These are phyloP conservation scores for Leptopilina drosophilae DNA, from an alignment of 2,888 invertebrate genomes.

Conservation along the genomic window DNA sequence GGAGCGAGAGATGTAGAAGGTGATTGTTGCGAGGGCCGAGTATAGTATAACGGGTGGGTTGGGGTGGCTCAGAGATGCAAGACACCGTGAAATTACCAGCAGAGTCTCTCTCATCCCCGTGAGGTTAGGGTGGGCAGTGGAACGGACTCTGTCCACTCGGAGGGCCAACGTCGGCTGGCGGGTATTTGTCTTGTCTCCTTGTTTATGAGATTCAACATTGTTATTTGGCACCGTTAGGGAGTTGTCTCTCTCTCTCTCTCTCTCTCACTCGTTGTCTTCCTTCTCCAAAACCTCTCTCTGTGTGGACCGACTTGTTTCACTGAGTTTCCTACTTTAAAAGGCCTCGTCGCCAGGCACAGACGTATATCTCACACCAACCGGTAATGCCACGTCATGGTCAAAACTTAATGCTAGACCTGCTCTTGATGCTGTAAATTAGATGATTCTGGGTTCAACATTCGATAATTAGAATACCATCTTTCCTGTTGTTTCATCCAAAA, in stretches of 20 bases:
- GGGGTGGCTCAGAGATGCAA: constrained; percentile 79
- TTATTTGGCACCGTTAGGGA: constrained; percentile 77
- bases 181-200: constrained; percentile 78
- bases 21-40: constrained; percentile 45
- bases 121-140: constrained; percentile 69
- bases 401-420: constrained; percentile 61
- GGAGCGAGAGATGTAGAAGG: constrained; percentile 43
- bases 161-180: constrained; percentile 72
- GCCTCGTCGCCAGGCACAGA: constrained; percentile 63
- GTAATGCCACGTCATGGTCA: constrained; percentile 63
- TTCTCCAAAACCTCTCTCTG: constrained; percentile 55
- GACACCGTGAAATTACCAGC: constrained; percentile 81
- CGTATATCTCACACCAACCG: constrained; percentile 59
- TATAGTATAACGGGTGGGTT: constrained; percentile 53
- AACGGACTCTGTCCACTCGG: constrained; percentile 77
- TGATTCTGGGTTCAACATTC: constrained; percentile 22
- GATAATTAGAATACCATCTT: no score
- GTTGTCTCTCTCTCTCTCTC: constrained; percentile 67
- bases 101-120: constrained; percentile 75
- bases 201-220: constrained; percentile 78
- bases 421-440: constrained; percentile 53
- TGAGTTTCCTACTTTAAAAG: constrained; percentile 74
- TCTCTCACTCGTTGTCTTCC: constrained; percentile 41
- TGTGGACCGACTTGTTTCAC: constrained; percentile 61
- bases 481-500: no score